Base-by-base conservation (phyloP, 2,113 vertebrate species). In the Oreochromis spilurus region DNA sequence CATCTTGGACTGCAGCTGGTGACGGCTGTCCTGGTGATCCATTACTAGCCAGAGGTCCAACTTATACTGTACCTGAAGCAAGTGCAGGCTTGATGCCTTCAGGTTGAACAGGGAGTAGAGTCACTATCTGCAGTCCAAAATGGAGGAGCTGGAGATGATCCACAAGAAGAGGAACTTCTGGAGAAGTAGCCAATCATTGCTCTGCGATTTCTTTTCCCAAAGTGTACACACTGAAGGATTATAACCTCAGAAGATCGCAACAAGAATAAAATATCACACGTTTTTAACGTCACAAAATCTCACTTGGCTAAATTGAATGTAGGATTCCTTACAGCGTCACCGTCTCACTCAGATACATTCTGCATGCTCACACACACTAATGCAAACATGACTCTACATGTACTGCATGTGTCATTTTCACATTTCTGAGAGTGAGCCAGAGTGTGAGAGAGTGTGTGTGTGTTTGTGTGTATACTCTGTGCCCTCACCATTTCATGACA, bases 401-500 rank as follows among this genome's bases (percentile, higher is more conserved):
- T 29, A 3, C 19, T 24, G 5, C 4, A n/a, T 29, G 9, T 38
- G n/a, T 48, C 9, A 54, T 5, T 84, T 38, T 24, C 58, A 24
- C 40, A 55, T 50, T 62, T 72, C 21, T 62, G 17, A 40, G 48
- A 70, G 65, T 36, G 58, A 62, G 16, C 0, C 9, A 31, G 26
- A 17, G 12, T 31, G 38, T 14, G 62, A 17, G 16, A 50, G 34
- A 34, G 31, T 6, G 60, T n/a, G 9, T 62, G 13, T 26, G n/a
- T 13, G 78, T 79, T 40, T 50, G 48, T 14, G 21, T 57, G 34
- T 36, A 14, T 16, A 12, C 6, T 62, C 10, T 48, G 52, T 8
- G 14, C 4, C 6, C 97, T 97, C 87, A 99, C 98, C 98, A 98
- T 98, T 93, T 99, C 98, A 1, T 99, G 98, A 89, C 98, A 99